Evolutionary conservation across 2,113 vertebrate genomes (phyloP), one percentile per base, ranked within the genome.

Genomic region (Chamaea fasciata): DNA sequence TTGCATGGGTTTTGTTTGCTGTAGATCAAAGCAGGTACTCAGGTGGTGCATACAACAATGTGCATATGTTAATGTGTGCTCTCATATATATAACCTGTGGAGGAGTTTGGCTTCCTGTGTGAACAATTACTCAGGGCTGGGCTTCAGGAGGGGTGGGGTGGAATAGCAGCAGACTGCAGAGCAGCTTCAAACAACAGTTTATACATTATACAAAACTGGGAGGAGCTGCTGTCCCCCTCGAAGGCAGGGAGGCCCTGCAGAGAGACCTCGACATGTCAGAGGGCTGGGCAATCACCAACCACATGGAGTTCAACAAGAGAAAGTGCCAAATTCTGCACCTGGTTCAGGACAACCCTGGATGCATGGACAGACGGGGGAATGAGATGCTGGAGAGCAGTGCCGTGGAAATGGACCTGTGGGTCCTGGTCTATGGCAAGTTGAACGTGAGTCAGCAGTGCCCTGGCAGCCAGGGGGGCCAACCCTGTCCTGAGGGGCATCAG

Each of bases 351-450:
- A 68, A 6, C 7, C 14, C 31, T 42, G 71, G 16, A 18, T 50
- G 21, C 17, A 50, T 0, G 2, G 16, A 49, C 24, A 67, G 52
- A 35, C 26, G 50, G 52, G 60, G 24, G 35, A 50, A 21, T 26
- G 42, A 67, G 42, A 26, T 0, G 8, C 35, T 57, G 52, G 50
- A 57, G 2, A 57, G 24, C 24, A 57, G 52, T 5, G 13, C 42
- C 8, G 6, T 1, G 15, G n/a, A 65, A 65, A 65, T 10, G 12
- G 18, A 49, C 35, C 24, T 28, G 44, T 15, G 5, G 4, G 2
- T 56, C 10, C 42, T 49, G 50, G 14, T 47, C 6, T 0, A 0
- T 20, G 24, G 12, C 15, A 56, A 13, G n/a, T 2, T 41, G 60
- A 41, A 30, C 30, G 11, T 0, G 13, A 30, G 35, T 0, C 30